Evolutionary conservation across 2,797 vertebrate species (phyloP).

Genomic region (Discoglossus pictus): DNA sequence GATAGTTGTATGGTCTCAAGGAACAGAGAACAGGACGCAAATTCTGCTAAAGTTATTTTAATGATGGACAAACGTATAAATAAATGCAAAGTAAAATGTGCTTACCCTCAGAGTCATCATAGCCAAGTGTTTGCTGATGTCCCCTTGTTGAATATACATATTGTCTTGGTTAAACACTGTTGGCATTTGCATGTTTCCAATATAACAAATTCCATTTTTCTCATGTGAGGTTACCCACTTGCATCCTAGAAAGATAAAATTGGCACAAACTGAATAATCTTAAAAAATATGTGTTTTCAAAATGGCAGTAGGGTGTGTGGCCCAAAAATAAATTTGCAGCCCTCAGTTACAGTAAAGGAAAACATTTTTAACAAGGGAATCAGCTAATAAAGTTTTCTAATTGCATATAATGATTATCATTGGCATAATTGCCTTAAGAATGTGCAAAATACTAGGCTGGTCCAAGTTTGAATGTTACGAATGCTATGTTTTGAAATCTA

Average conservation of each 20-base stretch:
- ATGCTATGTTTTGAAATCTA: too few relatives aligned
- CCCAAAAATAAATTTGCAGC: neutral
- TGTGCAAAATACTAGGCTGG: too few relatives aligned
- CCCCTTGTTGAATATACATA: neutral
- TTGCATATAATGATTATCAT: too few relatives aligned
- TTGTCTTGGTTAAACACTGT: constrained; percentile 2
- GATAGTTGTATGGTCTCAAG: too few relatives aligned
- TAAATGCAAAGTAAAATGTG: neutral
- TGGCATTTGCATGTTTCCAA: constrained; percentile 13
- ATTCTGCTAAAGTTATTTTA: too few relatives aligned
- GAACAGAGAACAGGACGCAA: too few relatives aligned
- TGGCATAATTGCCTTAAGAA: too few relatives aligned
- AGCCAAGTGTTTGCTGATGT: neutral
- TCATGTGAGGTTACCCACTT: constrained; percentile 3
- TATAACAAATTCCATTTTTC: constrained; percentile 2
- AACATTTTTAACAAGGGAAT: constrained; percentile 12
- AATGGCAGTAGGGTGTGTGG: neutral
- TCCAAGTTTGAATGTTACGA: too few relatives aligned
- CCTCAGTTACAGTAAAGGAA: neutral
- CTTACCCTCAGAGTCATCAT: constrained; percentile 40
- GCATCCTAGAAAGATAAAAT: constrained; percentile 16
- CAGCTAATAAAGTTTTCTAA: too few relatives aligned
- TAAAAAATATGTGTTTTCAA: too few relatives aligned
- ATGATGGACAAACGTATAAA: neutral
- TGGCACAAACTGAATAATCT: too few relatives aligned